A percentile compares a stretch with the other conserved stretches of the same genome.
phyloP scores from a whole-genome alignment of 2,113 vertebrate species.

The Sander lucioperca region DNA sequence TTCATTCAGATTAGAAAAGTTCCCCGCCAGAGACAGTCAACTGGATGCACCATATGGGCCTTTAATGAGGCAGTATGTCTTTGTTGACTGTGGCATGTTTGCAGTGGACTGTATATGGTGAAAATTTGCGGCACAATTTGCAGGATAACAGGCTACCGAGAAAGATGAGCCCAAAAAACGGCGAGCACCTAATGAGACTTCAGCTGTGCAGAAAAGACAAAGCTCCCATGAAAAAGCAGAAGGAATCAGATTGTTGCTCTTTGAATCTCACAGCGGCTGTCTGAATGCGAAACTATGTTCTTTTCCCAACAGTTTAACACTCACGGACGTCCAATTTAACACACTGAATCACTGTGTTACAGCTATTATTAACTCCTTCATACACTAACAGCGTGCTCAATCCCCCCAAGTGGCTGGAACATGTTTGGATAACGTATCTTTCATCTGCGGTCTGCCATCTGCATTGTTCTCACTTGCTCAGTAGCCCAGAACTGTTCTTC shows the following conservation, averaged over 20 bases:
- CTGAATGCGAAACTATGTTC: neutral
- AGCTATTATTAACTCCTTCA: neutral
- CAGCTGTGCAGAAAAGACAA: neutral
- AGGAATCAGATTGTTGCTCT: neutral
- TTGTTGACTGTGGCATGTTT: slow-evolving; percentile 27
- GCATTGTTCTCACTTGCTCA: slow-evolving; percentile 19
- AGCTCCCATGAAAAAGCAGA: neutral
- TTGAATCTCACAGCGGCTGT: neutral
- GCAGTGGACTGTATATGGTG: neutral
- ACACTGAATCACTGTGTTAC: neutral
- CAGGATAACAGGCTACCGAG: slow-evolving; percentile 29
- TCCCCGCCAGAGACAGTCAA: neutral
- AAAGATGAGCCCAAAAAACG: neutral
- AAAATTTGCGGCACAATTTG: neutral
- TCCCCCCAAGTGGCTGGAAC: neutral
- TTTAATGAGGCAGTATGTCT: slow-evolving; percentile 53
- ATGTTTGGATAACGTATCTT: neutral
- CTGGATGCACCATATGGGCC: slow-evolving; percentile 18
- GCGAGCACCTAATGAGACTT: neutral
- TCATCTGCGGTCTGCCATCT: slow-evolving; percentile 30
- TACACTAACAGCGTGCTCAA: neutral
- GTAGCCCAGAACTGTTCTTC: neutral
- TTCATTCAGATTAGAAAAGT: slow-evolving; percentile 23
- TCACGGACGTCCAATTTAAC: neutral
- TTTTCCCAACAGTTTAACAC: neutral